Conservation (phyloP, 64 coral and sea anemone genomes). For the Stylophora pistillata region DNA sequence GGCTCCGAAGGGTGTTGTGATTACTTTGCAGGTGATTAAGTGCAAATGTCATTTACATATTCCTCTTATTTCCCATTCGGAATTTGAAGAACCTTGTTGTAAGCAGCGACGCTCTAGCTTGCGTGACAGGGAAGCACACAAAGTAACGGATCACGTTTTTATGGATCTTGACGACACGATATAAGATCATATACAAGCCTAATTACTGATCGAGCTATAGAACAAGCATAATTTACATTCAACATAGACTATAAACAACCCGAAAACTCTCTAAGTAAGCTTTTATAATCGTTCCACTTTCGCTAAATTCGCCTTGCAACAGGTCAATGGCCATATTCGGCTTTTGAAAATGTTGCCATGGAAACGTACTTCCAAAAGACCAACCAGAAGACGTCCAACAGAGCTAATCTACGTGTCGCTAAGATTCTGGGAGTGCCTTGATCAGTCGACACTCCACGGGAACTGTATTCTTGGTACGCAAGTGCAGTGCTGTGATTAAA, state of each 20-base stretch:
- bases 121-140: neutral
- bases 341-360: constrained; percentile 3
- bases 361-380: constrained; percentile 25
- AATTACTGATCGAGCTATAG: neutral
- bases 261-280: too few relatives aligned
- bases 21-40: too few relatives aligned
- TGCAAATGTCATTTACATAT: too few relatives aligned
- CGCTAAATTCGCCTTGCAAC: neutral
- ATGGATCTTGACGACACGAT: too few relatives aligned
- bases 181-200: too few relatives aligned
- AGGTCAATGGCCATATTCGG: neutral
- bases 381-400: constrained; percentile 4
- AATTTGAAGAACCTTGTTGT: too few relatives aligned
- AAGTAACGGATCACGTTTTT: too few relatives aligned
- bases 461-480: constrained; percentile 1
- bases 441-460: neutral
- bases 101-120: too few relatives aligned
- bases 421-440: constrained; percentile 37
- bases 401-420: constrained; percentile 28
- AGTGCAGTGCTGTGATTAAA: neutral
- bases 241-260: too few relatives aligned
- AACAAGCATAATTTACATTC: neutral
- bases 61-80: too few relatives aligned
- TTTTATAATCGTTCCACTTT: neutral
- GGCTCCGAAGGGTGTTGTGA: too few relatives aligned